Conservation (phyloP, 2,888 invertebrate species). For the Meteorus cinctellus region DNA sequence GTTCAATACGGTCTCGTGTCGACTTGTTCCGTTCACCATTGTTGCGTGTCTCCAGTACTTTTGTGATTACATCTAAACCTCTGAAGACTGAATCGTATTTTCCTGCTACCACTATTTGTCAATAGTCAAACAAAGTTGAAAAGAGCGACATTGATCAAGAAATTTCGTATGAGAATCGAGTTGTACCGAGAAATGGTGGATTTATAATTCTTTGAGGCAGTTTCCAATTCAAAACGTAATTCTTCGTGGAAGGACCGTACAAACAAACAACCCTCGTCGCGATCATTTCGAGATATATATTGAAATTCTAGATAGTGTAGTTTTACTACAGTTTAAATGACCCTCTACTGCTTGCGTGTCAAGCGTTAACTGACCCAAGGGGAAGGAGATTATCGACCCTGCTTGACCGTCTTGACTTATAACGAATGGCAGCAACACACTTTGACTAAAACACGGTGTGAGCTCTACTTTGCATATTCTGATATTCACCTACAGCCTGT, state of each 20-base stretch:
- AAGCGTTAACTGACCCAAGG: constrained; percentile 58
- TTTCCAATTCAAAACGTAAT: not conserved
- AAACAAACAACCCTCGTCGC: not conserved
- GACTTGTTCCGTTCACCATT: not conserved
- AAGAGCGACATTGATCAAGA: not conserved
- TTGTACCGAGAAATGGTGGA: not conserved
- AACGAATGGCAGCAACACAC: constrained; percentile 44
- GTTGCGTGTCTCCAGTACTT: constrained; percentile 20
- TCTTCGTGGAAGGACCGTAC: not conserved
- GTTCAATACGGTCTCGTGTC: not conserved
- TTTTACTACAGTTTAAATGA: constrained; percentile 2
- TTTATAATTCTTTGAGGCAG: too few relatives aligned
- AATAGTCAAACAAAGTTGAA: not conserved
- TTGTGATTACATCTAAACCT: constrained; percentile 6
- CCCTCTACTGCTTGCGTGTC: constrained; percentile 53
- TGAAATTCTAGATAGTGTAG: not conserved
- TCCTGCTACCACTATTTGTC: not conserved
- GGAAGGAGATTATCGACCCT: constrained; percentile 57
- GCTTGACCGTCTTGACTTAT: constrained; percentile 57
- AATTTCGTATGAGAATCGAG: not conserved
- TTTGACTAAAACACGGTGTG: constrained; percentile 50
- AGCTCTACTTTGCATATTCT: constrained; percentile 50
- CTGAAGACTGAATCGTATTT: not conserved
- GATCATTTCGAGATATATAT: not conserved
- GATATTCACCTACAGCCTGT: constrained; percentile 22